Percentiles rank a stretch among this genome's conserved stretches.
phyloP scores from a whole-genome alignment of 2,797 vertebrate genomes.

The Melanotaenia maccullochi region DNA sequence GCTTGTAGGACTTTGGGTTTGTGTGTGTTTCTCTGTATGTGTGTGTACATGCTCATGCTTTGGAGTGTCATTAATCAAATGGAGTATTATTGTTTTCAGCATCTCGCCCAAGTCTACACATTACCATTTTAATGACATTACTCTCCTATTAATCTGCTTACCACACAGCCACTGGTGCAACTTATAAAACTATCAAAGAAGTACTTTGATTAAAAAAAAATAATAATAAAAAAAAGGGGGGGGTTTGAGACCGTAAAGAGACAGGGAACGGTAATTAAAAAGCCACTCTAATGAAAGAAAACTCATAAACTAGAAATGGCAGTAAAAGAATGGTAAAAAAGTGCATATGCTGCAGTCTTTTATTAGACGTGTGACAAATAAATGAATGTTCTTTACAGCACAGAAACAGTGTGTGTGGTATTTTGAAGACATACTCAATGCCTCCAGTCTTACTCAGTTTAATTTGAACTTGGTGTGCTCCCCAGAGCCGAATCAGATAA shows the following conservation, averaged over 20 bases:
- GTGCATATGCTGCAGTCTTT: slow-evolving; percentile 68
- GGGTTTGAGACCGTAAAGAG: slow-evolving; percentile 67
- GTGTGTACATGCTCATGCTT: slow-evolving; percentile 48
- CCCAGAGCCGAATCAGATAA: slow-evolving; percentile 57
- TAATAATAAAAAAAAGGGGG: background rate
- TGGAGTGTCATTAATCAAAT: slow-evolving; percentile 80
- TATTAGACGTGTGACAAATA: slow-evolving; percentile 64
- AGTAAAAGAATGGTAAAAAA: slow-evolving; percentile 69
- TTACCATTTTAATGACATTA: slow-evolving; percentile 85
- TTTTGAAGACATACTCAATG: slow-evolving; percentile 40
- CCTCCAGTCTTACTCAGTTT: slow-evolving; percentile 53
- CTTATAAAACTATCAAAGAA: slow-evolving; percentile 81
- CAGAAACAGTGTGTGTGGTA: slow-evolving; percentile 44
- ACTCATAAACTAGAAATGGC: slow-evolving; percentile 76
- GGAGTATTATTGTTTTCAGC: slow-evolving; percentile 81
- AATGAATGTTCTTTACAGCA: slow-evolving; percentile 48
- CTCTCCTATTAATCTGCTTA: slow-evolving; percentile 83
- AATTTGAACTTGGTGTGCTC: slow-evolving; percentile 54
- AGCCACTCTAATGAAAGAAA: slow-evolving; percentile 76
- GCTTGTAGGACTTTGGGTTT: background rate
- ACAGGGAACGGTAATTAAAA: slow-evolving; percentile 79
- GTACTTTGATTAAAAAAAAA: slow-evolving; percentile 64
- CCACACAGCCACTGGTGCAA: slow-evolving; percentile 76
- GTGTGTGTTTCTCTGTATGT: slow-evolving; percentile 3
- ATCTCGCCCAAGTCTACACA: slow-evolving; percentile 77